Percentiles rank a stretch among this genome's conserved stretches.
Conservation (phyloP, 1,140 invertebrate genomes). For the Drosophila sucinea region DNA sequence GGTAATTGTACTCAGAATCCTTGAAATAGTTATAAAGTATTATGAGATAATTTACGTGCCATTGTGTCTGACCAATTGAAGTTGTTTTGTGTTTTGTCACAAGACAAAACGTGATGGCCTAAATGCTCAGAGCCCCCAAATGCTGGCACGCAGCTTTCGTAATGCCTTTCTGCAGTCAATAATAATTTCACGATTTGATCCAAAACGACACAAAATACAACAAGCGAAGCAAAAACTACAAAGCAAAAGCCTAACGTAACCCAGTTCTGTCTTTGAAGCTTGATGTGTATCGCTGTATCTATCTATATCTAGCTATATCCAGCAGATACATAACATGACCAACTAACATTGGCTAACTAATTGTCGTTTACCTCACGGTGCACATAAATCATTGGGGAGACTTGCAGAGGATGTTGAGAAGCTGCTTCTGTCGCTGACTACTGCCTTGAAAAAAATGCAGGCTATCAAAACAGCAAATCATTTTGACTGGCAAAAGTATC, state of each 20-base stretch:
- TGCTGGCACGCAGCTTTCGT: slow-evolving; percentile 24
- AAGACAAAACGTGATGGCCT: slow-evolving; percentile 66
- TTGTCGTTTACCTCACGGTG: slow-evolving; percentile 60
- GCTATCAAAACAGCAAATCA: slow-evolving; percentile 71
- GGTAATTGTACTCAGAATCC: slow-evolving; percentile 66
- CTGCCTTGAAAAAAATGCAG: slow-evolving; percentile 61
- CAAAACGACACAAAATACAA: slow-evolving; percentile 29
- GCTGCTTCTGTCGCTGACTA: background rate
- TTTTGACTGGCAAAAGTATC: slow-evolving; percentile 69
- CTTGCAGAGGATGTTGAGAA: slow-evolving; percentile 66
- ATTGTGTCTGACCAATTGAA: slow-evolving; percentile 65
- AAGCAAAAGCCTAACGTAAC: slow-evolving; percentile 36
- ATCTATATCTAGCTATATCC: slow-evolving; percentile 48
- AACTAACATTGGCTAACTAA: slow-evolving; percentile 66
- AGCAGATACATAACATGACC: slow-evolving; percentile 49
- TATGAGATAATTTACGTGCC: slow-evolving; percentile 72
- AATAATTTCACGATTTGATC: slow-evolving; percentile 35
- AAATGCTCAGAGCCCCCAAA: slow-evolving; percentile 40
- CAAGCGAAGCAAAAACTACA: slow-evolving; percentile 23
- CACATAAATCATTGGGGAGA: slow-evolving; percentile 74
- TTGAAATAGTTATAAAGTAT: slow-evolving; percentile 50
- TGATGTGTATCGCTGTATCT: slow-evolving; percentile 65
- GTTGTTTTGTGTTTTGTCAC: slow-evolving; percentile 11
- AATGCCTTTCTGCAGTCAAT: slow-evolving; percentile 7
- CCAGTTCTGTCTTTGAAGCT: slow-evolving; percentile 61